Conservation (phyloP, 2,797 vertebrate species). For the Pterois miles region DNA sequence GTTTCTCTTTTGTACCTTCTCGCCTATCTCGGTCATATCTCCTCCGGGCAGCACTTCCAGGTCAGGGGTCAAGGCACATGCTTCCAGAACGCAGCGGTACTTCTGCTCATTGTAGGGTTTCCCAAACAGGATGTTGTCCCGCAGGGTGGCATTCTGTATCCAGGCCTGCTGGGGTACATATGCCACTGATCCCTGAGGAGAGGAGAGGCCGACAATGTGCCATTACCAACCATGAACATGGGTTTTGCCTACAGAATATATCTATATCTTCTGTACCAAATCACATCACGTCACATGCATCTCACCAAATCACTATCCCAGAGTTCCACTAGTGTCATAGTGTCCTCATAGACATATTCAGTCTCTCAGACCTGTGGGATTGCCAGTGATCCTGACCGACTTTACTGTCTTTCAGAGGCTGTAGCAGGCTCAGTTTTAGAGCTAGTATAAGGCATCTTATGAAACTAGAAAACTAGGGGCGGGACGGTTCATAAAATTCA, state of each 20-base stretch:
- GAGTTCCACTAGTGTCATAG: no score
- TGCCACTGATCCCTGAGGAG: constrained; percentile 91
- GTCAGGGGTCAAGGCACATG: constrained; percentile 92
- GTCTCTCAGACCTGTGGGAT: no score
- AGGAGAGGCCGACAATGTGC: not conserved
- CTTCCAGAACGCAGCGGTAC: constrained; percentile 88
- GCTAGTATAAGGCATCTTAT: no score
- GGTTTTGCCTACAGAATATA: not conserved
- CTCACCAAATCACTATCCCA: not conserved
- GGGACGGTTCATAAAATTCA: no score
- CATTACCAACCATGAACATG: not conserved
- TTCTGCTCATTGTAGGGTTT: constrained; percentile 84
- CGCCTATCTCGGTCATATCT: constrained; percentile 96
- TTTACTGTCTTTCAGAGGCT: no score
- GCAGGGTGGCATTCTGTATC: constrained; percentile 95
- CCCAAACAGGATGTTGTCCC: constrained; percentile 96
- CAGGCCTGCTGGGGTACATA: constrained; percentile 98
- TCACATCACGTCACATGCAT: no score
- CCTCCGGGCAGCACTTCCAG: constrained; percentile 94
- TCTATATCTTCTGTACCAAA: no score
- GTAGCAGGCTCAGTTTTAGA: no score
- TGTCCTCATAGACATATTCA: no score
- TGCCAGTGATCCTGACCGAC: no score
- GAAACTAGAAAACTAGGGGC: no score
- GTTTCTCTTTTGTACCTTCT: constrained; percentile 86